Percentiles rank a stretch among this genome's conserved stretches.
Evolutionary conservation across 2,888 invertebrate genomes (phyloP).

Genomic region (Baccha elongata): DNA sequence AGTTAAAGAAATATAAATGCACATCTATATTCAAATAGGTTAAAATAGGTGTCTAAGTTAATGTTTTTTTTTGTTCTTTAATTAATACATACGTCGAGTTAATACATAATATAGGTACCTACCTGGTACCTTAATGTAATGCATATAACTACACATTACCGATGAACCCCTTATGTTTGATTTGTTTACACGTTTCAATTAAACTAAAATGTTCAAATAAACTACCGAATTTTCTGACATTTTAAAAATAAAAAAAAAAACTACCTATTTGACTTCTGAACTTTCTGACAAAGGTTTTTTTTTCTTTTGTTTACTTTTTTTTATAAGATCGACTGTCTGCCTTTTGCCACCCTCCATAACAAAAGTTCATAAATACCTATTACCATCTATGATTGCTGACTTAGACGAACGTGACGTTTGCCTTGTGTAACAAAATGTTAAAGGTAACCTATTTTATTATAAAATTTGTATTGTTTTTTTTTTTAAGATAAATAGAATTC

Average conservation of each 20-base stretch:
- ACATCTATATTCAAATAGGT: no score
- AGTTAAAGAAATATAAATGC: no score
- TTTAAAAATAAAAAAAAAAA: slow-evolving; percentile 7
- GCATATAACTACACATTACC: no score
- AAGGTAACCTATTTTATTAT: slow-evolving; percentile 75
- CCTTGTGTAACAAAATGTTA: slow-evolving; percentile 65
- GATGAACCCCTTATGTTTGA: no score
- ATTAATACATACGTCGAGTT: no score
- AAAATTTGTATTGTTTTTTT: slow-evolving; percentile 57
- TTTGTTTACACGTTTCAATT: slow-evolving; percentile 38
- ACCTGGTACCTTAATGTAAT: no score
- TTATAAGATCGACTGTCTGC: slow-evolving; percentile 15
- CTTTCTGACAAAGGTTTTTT: slow-evolving; percentile 1
- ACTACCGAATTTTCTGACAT: slow-evolving; percentile 29
- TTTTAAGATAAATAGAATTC: slow-evolving; percentile 23
- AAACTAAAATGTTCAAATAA: slow-evolving; percentile 48
- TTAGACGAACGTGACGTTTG: slow-evolving; percentile 65
- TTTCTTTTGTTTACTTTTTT: not conserved
- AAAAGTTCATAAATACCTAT: slow-evolving; percentile 73
- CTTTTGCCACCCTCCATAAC: slow-evolving; percentile 23
- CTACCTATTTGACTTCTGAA: slow-evolving; percentile 36
- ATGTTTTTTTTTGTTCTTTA: no score
- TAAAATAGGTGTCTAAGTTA: no score
- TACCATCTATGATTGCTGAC: slow-evolving; percentile 28
- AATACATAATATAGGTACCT: no score